These are phyloP conservation scores for Potamilus streckersoni DNA, from an alignment of 1,140 invertebrate genomes.

Conservation along the genomic window DNA sequence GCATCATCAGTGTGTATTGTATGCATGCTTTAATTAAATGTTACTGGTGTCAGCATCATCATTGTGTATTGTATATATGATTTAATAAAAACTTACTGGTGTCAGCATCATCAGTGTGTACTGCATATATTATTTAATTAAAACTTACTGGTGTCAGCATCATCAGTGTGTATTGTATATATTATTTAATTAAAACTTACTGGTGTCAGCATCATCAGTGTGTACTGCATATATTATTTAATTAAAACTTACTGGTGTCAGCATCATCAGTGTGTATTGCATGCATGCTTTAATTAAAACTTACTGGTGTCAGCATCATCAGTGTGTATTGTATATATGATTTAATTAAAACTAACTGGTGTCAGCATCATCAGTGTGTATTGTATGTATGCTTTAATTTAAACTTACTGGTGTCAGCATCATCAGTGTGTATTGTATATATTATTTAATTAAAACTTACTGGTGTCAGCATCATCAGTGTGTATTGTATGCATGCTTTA, in stretches of 20 bases:
- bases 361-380: conserved; percentile 82
- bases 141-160: conserved; percentile 72
- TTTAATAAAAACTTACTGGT: neutral
- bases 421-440: too few relatives aligned
- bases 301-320: neutral
- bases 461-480: conserved; percentile 78
- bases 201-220: too few relatives aligned
- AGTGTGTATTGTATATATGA: too few relatives aligned
- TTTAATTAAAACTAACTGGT: conserved; percentile 38
- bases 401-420: neutral
- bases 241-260: conserved; percentile 68
- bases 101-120: too few relatives aligned
- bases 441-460: conserved; percentile 31
- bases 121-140: too few relatives aligned
- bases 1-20: too few relatives aligned
- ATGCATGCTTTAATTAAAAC: neutral
- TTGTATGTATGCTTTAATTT: too few relatives aligned
- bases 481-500: too few relatives aligned
- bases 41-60: conserved; percentile 74
- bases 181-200: neutral
- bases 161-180: conserved; percentile 73
- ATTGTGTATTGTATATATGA: conserved; percentile 69
- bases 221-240: too few relatives aligned
- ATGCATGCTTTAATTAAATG: too few relatives aligned
- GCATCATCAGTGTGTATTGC: conserved; percentile 76